Conservation (phyloP, 2,797 vertebrate genomes). For the Philypnodon macrostomus region DNA sequence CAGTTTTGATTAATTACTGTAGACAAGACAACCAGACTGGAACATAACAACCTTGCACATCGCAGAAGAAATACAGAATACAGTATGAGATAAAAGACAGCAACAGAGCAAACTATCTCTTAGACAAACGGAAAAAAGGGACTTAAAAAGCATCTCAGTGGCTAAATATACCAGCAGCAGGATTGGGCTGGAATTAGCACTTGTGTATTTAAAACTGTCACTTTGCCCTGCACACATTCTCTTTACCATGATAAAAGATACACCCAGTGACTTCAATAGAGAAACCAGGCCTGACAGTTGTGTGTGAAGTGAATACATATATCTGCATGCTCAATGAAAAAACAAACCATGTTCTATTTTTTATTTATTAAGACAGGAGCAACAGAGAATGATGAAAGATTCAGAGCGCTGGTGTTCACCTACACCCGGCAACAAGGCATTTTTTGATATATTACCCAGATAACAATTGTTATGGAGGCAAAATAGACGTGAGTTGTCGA, state of each 20-base stretch:
- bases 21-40: conserved; percentile 17
- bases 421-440: conserved; percentile 35
- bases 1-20: conserved; percentile 14
- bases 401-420: conserved; percentile 52
- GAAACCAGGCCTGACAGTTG: conserved; percentile 47
- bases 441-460: conserved; percentile 35
- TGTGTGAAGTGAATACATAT: conserved; percentile 13
- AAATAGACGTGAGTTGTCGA: conserved; percentile 10
- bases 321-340: conserved; percentile 19
- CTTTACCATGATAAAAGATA: conserved; percentile 55
- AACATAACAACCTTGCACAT: conserved; percentile 8
- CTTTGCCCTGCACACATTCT: conserved; percentile 33
- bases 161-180: conserved; percentile 53
- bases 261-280: conserved; percentile 31
- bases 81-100: conserved; percentile 30
- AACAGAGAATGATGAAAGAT: conserved; percentile 61
- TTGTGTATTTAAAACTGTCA: conserved; percentile 43
- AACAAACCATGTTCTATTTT: conserved; percentile 14
- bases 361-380: conserved; percentile 35
- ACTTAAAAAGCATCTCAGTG: conserved; percentile 14
- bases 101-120: conserved; percentile 39
- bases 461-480: conserved; percentile 36
- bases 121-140: conserved; percentile 36
- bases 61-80: conserved; percentile 18
- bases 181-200: conserved; percentile 29